A percentile compares a stretch with the other conserved stretches of the same genome.
Conservation (phyloP, 2,113 vertebrate genomes). For the Brachirus orientalis region DNA sequence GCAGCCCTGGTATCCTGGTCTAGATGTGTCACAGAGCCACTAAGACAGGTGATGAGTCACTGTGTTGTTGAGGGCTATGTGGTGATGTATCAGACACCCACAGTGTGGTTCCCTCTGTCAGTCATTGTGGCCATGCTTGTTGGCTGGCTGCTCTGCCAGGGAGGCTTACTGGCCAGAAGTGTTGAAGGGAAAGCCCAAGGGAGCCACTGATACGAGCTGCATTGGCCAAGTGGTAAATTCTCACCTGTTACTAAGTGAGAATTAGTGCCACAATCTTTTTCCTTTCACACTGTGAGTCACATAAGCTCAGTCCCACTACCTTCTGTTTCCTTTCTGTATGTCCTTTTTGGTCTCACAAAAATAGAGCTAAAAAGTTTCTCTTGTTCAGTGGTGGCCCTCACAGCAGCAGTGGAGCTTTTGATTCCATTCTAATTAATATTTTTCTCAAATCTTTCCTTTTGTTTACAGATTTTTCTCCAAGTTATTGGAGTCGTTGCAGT, state of each 20-base stretch:
- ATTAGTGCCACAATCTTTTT: conserved; percentile 70
- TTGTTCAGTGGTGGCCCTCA: conserved; percentile 48
- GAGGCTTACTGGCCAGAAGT: conserved; percentile 70
- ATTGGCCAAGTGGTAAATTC: conserved; percentile 78
- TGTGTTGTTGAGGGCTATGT: conserved; percentile 71
- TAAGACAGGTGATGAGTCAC: conserved; percentile 75
- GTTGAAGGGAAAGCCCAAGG: conserved; percentile 74
- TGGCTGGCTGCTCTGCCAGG: conserved; percentile 70
- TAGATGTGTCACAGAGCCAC: conserved; percentile 69
- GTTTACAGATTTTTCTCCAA: conserved; percentile 85
- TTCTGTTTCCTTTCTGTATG: conserved; percentile 67
- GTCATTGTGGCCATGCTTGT: conserved; percentile 69
- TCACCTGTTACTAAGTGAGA: conserved; percentile 81
- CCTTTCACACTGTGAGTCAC: conserved; percentile 75
- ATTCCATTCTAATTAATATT: conserved; percentile 30
- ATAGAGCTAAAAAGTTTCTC: conserved; percentile 56
- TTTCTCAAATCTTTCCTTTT: conserved; percentile 16
- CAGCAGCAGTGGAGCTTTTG: conserved; percentile 34
- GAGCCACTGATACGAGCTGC: conserved; percentile 67
- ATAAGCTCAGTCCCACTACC: conserved; percentile 67
- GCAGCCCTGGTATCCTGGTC: conserved; percentile 64
- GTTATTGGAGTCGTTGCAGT: conserved; percentile 87
- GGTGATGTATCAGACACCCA: conserved; percentile 76
- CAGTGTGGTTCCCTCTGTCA: conserved; percentile 74
- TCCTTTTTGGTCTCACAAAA: conserved; percentile 50